Percentiles rank a stretch among this genome's conserved stretches.
These are phyloP conservation scores for Pteria penguin DNA, from an alignment of 2,888 invertebrate species.

Conservation along the genomic window DNA sequence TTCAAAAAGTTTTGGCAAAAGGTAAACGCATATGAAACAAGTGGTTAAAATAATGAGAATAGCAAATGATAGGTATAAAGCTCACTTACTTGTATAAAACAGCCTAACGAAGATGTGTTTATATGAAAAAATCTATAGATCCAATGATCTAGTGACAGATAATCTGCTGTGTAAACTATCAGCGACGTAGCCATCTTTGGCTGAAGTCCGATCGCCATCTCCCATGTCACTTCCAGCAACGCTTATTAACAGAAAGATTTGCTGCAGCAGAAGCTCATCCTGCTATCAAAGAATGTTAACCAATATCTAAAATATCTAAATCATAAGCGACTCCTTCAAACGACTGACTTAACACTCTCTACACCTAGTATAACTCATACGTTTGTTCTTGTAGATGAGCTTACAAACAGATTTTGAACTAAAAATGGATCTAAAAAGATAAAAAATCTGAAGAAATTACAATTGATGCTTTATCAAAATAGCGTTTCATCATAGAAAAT, in stretches of 20 bases:
- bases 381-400: conserved; percentile 46
- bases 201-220: conserved; percentile 42
- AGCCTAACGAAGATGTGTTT: too few species aligned
- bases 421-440: conserved; percentile 46
- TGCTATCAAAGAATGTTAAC: conserved; percentile 44
- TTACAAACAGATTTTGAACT: too few species aligned
- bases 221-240: conserved; percentile 43
- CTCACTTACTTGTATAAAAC: too few species aligned
- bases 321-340: conserved; percentile 10
- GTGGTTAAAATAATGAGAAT: too few species aligned
- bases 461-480: conserved; percentile 17
- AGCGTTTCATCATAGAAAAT: conserved; percentile 39
- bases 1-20: too few species aligned
- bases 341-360: conserved; percentile 34
- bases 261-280: conserved; percentile 48
- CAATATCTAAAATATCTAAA: conserved; percentile 33
- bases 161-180: too few species aligned
- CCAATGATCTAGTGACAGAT: conserved; percentile 32
- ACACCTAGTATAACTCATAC: conserved; percentile 47
- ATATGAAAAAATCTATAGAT: too few species aligned
- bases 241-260: conserved; percentile 39
- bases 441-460: conserved; percentile 10
- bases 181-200: conserved; percentile 48
- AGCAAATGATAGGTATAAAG: too few species aligned
- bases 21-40: too few species aligned